These are phyloP conservation scores for Thumatha senex DNA, from an alignment of 2,888 invertebrate genomes.

Conservation along the genomic window DNA sequence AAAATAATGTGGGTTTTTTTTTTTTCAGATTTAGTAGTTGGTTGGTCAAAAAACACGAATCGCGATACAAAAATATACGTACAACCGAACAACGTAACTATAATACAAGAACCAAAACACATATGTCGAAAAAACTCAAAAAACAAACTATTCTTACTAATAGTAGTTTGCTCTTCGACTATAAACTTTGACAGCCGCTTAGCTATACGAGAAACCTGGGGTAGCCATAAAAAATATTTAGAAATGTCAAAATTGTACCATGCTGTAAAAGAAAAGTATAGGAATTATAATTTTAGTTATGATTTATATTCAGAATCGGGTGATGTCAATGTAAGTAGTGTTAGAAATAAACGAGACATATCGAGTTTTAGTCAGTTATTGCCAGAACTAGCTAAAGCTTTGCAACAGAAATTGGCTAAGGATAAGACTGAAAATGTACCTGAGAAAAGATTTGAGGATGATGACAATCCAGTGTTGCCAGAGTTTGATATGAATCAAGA, in stretches of 20 bases:
- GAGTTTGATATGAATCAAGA: constrained; percentile 75
- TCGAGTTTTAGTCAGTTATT: constrained; percentile 56
- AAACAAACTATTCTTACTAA: constrained; percentile 84
- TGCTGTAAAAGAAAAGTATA: constrained; percentile 56
- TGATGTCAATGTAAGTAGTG: constrained; percentile 29
- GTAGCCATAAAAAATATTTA: constrained; percentile 68
- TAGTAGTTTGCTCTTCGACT: constrained; percentile 90
- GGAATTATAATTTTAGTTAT: constrained; percentile 64
- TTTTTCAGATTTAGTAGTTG: constrained; percentile 78
- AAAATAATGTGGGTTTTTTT: neutral
- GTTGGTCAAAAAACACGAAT: constrained; percentile 90
- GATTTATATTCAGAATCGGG: constrained; percentile 48
- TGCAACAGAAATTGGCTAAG: constrained; percentile 53
- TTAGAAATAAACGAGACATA: constrained; percentile 53
- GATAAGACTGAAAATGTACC: constrained; percentile 52
- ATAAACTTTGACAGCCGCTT: constrained; percentile 85
- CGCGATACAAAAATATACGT: constrained; percentile 89
- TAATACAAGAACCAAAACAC: constrained; percentile 84
- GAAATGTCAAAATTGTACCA: constrained; percentile 54
- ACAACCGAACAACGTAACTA: constrained; percentile 87
- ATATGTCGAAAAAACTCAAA: constrained; percentile 71
- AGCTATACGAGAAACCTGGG: constrained; percentile 90
- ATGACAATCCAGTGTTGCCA: constrained; percentile 57
- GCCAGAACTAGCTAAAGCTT: constrained; percentile 65
- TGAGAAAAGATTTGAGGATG: constrained; percentile 63